Base-by-base conservation (phyloP, 2,888 invertebrate genomes). In the Cryptus viduatorius region DNA sequence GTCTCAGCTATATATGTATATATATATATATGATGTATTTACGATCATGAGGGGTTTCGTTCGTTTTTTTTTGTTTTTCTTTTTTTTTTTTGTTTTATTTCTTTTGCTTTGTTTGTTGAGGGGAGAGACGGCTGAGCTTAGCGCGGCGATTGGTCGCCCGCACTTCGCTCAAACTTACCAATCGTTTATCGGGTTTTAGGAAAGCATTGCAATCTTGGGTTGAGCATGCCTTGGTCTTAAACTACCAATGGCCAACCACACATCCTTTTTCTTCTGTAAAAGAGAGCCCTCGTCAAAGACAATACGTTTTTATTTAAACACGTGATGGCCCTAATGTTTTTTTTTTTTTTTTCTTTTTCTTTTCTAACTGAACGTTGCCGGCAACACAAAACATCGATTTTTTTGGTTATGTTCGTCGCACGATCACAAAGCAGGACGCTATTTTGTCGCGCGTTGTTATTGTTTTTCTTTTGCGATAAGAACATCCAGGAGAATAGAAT, bases 201-300 rank as follows among this genome's bases (percentile, higher is more conserved):
- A 93, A 93, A 92, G 92, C 93, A 92, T 93, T 91, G 92, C 93
- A 92, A 92, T 93, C 93, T 93, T 93, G 93, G 93, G 92, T 92
- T 93, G 93, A 93, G 92, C 92, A 92, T 92, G 93, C 93, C 93
- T 92, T 93, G 93, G 93, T 93, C 92, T 92, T 93, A 92, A 92
- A 93, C 93, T 93, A 93, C 93, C 93, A 93, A 93, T 93, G 93
- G 93, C 93, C 93, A 93, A 93, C 93, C 93, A 92, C 91, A 93
- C 93, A 93, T 93, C 93, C 93, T 92, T 93, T 93, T 93, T 93
- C 93, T 93, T 93, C 93, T 93, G 93, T 88, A 93, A 93, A 93
- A 93, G 93, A 93, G 93, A 93, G 93, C 93, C 93, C 93, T 93
- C 93, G 91, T 93, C 93, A 93, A 93, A 93, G 93, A 93, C 91